Conservation (phyloP, 2,113 vertebrate species). For the Chauna torquata region DNA sequence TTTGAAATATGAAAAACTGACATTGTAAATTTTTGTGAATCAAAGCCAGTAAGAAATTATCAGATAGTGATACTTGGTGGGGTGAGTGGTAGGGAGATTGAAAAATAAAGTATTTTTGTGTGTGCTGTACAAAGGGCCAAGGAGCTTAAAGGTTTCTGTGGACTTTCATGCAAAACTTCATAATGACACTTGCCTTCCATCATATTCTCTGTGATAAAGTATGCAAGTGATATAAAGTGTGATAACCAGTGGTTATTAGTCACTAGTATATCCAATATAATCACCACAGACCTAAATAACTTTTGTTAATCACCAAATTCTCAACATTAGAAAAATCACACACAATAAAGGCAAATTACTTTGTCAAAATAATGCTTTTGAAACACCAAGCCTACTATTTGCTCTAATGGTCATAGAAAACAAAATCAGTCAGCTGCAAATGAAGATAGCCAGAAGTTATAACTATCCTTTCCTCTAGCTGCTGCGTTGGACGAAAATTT, state of each 20-base stretch:
- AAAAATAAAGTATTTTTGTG: background rate
- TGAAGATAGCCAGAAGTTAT: background rate
- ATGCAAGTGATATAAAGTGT: background rate
- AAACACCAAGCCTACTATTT: background rate
- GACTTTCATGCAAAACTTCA: background rate
- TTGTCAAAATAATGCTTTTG: background rate
- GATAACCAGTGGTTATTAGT: background rate
- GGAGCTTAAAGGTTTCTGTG: background rate
- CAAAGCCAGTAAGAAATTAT: background rate
- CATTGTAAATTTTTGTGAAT: background rate
- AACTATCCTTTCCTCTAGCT: background rate
- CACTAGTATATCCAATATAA: background rate
- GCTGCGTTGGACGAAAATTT: background rate
- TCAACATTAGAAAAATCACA: background rate
- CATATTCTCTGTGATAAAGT: background rate
- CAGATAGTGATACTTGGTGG: background rate
- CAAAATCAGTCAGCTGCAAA: background rate
- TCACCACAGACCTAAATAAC: background rate
- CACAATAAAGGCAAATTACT: background rate
- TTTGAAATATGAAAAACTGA: background rate
- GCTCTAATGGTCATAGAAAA: background rate
- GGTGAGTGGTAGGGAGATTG: background rate
- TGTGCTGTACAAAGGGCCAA: background rate
- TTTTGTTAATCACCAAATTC: background rate
- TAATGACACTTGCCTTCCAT: background rate